Evolutionary conservation across 2,888 invertebrate genomes (phyloP), one percentile per base, ranked within the genome.

Genomic region (Spicauda simplicius): DNA sequence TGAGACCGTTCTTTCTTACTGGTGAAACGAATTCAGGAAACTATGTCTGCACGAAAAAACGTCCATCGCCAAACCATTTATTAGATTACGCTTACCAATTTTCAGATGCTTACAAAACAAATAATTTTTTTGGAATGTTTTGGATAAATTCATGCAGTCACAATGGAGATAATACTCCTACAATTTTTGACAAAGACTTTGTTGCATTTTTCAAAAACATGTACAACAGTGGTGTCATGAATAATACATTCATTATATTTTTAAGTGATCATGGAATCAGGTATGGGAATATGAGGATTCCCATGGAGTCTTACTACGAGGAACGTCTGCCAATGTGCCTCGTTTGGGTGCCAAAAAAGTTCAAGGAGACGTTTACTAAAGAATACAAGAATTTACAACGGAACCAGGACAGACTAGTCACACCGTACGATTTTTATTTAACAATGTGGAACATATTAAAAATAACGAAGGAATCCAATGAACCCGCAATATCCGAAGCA

Each of bases 261-360:
- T 85, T 97, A 60, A 97, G 97, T 78, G 97, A 97, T 80, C 97
- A 97, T 77, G 97, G 97, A 0, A 94, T 96, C 78, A 92, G 97
- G 52, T 96, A 94, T 80, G 97, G 97, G 0, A 91, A 94, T 20
- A 94, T 95, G 70, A 90, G 96, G 25, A 86, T 94, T 71, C 95
- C 95, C 0, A 91, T 94, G 71, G 94, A 96, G n/a, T 97, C 97
- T 0, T 97, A 96, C 93, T 94, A 96, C 75, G 97, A 97, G 77
- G 96, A 97, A 78, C 94, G 97, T 25, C 80, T 97, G 53, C 97
- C 97, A 0, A 96, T 96, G 80, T 92, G 97, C 20, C 96, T 95
- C 76, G 79, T 97, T 45, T 95, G 95, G 91, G 79, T 96, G 18
- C 97, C 97, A 0, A 84, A 90, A 1, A 90, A 93, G 82, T 94